Evolutionary conservation across 2,797 vertebrate species (phyloP), one percentile per base, ranked within the genome.

Genomic region (Smutsia gigantea): DNA sequence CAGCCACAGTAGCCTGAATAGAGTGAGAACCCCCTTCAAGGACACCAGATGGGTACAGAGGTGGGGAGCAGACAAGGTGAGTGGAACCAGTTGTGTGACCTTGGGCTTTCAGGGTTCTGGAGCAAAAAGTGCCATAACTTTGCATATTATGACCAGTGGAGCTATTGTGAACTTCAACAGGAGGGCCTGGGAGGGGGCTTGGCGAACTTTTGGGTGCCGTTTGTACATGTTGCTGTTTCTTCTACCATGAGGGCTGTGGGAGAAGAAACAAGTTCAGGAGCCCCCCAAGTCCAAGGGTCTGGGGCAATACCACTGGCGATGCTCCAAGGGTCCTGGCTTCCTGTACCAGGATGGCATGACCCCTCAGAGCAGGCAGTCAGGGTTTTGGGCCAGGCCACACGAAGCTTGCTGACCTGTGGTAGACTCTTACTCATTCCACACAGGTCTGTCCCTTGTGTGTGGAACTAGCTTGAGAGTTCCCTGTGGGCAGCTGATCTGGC

Each of bases 301-400:
- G 42, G 37, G 6, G 79, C 14, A 61, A 71, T 19, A 87, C 59
- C n/a, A 17, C n/a, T 12, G 59, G 63, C 68, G 31, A 15, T 0
- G 5, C 18, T 55, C 34, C 1, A 0, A 79, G 74, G 64, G 18
- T 13, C 31, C n/a, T 17, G 71, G 78, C 51, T 66, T 57, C 68
- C 78, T 9, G 37, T 53, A 25, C 31, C 14, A 15, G 51, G 46
- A 59, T 2, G 51, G 69, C 6, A 12, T 5, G 3, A 53, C n/a
- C 27, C 39, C 15, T 1, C 6, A 12, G 34, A 34, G 37, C 0
- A 5, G 46, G n/a, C 2, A 1, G 42, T 42, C n/a, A 18, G 64
- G 88, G 46, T 10, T 61, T 2, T 31, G 29, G 39, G 42, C 46
- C 1, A 0, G 39, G 7, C 7, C 51, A 5, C 9, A 0, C 0